A percentile compares a stretch with the other conserved stretches of the same genome.
Conservation (phyloP, 2,113 vertebrate species). For the Sminthopsis crassicaudata region DNA sequence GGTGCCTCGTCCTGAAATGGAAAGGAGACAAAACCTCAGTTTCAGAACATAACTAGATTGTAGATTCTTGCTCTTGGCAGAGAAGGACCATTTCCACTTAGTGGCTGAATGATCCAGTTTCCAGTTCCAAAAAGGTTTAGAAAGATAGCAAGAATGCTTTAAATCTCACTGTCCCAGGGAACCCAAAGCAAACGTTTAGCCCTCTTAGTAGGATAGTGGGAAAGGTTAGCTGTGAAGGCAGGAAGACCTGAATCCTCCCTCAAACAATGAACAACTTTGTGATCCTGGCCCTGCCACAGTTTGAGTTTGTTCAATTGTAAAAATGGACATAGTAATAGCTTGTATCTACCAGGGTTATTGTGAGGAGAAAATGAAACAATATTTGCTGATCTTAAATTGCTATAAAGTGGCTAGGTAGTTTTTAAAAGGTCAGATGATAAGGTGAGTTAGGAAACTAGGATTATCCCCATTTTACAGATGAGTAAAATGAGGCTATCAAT, state of each 20-base stretch:
- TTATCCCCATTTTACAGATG: background rate
- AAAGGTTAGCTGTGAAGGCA: background rate
- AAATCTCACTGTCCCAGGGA: background rate
- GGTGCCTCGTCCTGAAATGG: slow-evolving; percentile 58
- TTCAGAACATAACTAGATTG: background rate
- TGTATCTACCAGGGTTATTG: background rate
- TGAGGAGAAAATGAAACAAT: background rate
- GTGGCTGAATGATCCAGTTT: background rate
- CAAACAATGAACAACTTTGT: background rate
- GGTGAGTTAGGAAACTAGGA: background rate
- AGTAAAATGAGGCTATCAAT: background rate
- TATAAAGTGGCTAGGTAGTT: background rate
- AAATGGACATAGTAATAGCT: background rate
- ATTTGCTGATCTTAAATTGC: background rate
- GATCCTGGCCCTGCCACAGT: background rate
- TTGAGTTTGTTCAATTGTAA: background rate
- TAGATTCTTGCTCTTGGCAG: background rate
- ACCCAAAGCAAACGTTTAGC: background rate
- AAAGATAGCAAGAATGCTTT: background rate
- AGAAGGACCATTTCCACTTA: background rate
- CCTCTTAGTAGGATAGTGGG: background rate
- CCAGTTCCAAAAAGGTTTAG: background rate
- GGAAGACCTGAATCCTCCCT: background rate
- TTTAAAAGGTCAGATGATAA: too few relatives aligned
- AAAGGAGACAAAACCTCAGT: background rate